Evolutionary conservation across 1,140 invertebrate species (phyloP).

Genomic region (Aphelinus certus): DNA sequence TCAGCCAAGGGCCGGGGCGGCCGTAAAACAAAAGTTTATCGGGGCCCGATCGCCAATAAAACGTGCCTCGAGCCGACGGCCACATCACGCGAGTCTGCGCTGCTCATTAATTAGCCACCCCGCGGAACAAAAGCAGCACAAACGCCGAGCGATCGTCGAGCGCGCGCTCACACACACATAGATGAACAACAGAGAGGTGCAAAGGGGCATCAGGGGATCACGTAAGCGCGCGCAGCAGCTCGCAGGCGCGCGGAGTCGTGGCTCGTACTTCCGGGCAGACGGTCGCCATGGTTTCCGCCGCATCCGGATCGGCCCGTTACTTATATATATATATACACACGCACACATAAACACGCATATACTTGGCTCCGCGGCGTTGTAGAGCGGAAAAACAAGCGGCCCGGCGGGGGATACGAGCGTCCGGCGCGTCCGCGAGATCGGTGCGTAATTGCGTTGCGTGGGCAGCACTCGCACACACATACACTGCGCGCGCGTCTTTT

Average conservation of each 20-base stretch:
- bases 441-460: constrained; percentile 13
- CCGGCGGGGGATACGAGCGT: neutral
- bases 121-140: too few species aligned
- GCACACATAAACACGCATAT: neutral
- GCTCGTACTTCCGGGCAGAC: constrained; percentile 48
- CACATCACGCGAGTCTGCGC: too few species aligned
- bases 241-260: constrained; percentile 44
- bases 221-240: neutral
- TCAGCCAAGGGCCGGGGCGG: too few species aligned
- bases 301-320: constrained; percentile 28
- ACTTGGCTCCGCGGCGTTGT: constrained; percentile 32
- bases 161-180: too few species aligned
- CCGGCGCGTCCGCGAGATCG: neutral
- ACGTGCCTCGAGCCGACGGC: too few species aligned
- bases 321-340: neutral
- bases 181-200: too few species aligned
- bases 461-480: neutral
- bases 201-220: too few species aligned
- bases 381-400: constrained; percentile 43
- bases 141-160: too few species aligned
- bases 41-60: too few species aligned
- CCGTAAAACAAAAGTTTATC: too few species aligned
- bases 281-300: constrained; percentile 47
- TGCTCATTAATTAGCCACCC: too few species aligned
- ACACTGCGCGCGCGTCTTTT: too few species aligned